Evolutionary conservation across 2,888 invertebrate species (phyloP), one percentile per base, ranked within the genome.

Genomic region (Poecilus cupreus): DNA sequence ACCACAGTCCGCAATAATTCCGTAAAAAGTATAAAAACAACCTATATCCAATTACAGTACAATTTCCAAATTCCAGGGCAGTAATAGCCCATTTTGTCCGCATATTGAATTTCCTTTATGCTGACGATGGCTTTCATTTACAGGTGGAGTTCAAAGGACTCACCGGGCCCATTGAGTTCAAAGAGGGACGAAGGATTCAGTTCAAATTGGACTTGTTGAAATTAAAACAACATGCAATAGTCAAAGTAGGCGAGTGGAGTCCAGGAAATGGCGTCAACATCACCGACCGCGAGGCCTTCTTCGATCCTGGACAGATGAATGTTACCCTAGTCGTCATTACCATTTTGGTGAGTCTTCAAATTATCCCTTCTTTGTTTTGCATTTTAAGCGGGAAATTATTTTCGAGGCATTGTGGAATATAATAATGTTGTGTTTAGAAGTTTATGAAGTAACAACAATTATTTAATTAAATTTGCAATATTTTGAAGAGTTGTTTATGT

Each of bases 61-160:
- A 46, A 46, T 46, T 32, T 32, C 32, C 32, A 32, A 32, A 32
- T 32, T 32, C 32, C 37, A 68, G 64, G 64, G 1, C 32, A 6
- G 39, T 68, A 68, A 32, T 68, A 18, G 37, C 64, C 37, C 64
- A 68, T 37, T 68, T 51, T 11, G 60, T 24, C 13, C 60, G 20
- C 13, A 24, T 24, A 60, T 60, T 60, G 60, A 60, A 60, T 60
- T 39, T 72, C 13, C 43, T 72, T 22, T 72, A 22, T 10, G 8
- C 10, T 46, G 16, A 32, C 46, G 43, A 8, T 13, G 22, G 43
- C 51, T 74, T 70, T 68, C 64, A 77, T 83, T 79, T 82, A 68
- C 87, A 95, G 95, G 95, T 95, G 74, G 94, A 95, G 88, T 93
- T 94, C 90, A 93, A 94, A 87, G 96, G 96, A 3, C 89, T 96